Evolutionary conservation across 2,888 invertebrate genomes (phyloP).

Genomic region (Ceraclea dissimilis): DNA sequence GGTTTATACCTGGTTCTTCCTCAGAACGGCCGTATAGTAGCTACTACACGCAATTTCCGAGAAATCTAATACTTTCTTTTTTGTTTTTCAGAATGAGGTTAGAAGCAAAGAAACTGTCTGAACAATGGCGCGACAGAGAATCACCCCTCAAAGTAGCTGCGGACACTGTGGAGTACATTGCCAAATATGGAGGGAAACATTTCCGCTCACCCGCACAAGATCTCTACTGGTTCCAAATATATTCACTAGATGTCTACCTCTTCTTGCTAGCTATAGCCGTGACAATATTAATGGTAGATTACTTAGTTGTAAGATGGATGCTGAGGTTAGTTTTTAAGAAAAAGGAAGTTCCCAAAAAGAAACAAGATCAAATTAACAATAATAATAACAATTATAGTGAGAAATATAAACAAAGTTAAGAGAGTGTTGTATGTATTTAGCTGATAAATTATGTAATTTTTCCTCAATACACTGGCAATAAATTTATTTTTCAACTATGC

Average conservation of each 20-base stretch:
- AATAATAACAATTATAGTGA: background rate
- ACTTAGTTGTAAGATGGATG: background rate
- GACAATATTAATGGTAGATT: constrained; percentile 1
- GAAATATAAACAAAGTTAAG: background rate
- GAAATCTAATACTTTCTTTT: too few species aligned
- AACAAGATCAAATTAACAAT: background rate
- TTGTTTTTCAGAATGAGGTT: constrained; percentile 19
- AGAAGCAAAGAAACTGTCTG: constrained; percentile 20
- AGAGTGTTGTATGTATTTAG: too few species aligned
- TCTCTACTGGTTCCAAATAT: constrained; percentile 13
- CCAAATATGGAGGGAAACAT: constrained; percentile 18
- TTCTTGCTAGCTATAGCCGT: constrained; percentile 8
- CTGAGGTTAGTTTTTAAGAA: background rate
- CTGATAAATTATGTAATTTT: too few species aligned
- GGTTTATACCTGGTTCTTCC: too few species aligned
- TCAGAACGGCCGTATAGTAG: too few species aligned
- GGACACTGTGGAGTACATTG: constrained; percentile 20
- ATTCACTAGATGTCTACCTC: constrained; percentile 17
- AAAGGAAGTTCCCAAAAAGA: background rate
- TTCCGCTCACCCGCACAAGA: constrained; percentile 18
- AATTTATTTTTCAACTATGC: too few species aligned
- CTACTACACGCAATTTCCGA: too few species aligned
- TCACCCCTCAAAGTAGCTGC: constrained; percentile 18
- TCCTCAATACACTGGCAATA: too few species aligned
- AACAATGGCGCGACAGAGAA: constrained; percentile 18